These are phyloP conservation scores for Etheostoma cragini DNA, from an alignment of 2,113 vertebrate species.

Conservation along the genomic window DNA sequence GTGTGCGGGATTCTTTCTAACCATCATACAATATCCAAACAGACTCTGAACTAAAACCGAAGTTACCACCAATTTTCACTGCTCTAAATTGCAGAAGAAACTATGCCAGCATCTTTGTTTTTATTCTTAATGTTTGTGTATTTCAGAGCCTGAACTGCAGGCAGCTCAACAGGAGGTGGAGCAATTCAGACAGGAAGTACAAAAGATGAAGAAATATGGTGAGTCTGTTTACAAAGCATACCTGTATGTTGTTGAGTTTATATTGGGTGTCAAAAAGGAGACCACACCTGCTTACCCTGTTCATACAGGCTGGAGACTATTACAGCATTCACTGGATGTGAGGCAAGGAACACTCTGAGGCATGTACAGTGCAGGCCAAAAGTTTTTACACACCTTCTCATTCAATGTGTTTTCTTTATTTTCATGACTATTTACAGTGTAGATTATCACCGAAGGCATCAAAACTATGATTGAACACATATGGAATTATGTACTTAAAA, in stretches of 20 bases:
- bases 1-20: too few species aligned
- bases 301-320: constrained; percentile 4
- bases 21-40: neutral
- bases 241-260: neutral
- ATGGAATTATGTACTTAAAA: too few species aligned
- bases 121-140: constrained; percentile 1
- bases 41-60: constrained; percentile 1
- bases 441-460: too few species aligned
- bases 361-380: too few species aligned
- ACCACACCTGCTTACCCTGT: neutral
- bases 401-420: too few species aligned
- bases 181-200: constrained; percentile 70
- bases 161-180: constrained; percentile 78
- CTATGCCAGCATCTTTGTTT: neutral
- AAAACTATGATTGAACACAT: too few species aligned
- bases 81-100: neutral
- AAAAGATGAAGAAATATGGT: constrained; percentile 78
- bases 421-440: too few species aligned
- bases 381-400: too few species aligned
- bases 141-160: constrained; percentile 77
- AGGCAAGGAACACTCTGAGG: neutral
- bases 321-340: neutral
- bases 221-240: constrained; percentile 39
- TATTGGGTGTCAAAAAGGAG: neutral
- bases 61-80: constrained; percentile 2